phyloP scores from a whole-genome alignment of 2,888 invertebrate species.

The Lathronympha strigana region DNA sequence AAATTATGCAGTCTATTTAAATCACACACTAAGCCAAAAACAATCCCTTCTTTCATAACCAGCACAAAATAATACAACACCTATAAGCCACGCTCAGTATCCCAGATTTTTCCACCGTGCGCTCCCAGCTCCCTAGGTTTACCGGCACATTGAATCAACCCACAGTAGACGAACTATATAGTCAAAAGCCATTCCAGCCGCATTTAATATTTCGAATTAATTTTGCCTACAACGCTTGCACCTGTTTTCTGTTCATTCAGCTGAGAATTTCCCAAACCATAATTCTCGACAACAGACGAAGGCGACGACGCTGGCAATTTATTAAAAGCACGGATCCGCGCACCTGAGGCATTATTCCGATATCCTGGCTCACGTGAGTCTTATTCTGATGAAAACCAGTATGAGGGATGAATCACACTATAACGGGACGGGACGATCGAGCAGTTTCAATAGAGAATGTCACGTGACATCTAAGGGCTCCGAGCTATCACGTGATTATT shows the following conservation, averaged over 20 bases:
- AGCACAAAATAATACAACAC: too few relatives aligned
- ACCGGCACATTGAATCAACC: not conserved
- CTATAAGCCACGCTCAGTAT: too few relatives aligned
- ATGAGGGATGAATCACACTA: too few relatives aligned
- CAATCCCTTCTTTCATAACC: too few relatives aligned
- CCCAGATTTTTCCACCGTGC: too few relatives aligned
- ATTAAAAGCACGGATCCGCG: constrained; percentile 37
- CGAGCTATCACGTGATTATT: too few relatives aligned
- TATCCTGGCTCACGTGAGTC: not conserved
- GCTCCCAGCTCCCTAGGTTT: too few relatives aligned
- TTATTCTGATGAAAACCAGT: not conserved
- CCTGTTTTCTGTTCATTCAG: constrained; percentile 34
- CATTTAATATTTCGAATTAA: constrained; percentile 23
- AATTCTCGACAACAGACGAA: constrained; percentile 22
- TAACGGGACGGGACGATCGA: too few relatives aligned
- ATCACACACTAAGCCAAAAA: too few relatives aligned
- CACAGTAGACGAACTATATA: not conserved
- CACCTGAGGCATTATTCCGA: constrained; percentile 11
- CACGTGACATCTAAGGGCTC: too few relatives aligned
- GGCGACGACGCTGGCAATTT: constrained; percentile 37
- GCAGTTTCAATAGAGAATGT: too few relatives aligned
- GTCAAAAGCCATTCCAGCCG: constrained; percentile 9
- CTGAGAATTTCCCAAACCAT: constrained; percentile 33
- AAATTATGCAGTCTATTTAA: too few relatives aligned
- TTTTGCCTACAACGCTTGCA: constrained; percentile 18